Percentiles rank a stretch among this genome's conserved stretches.
Conservation (phyloP, 2,113 vertebrate species). For the Dolichallabes microphthalmus region DNA sequence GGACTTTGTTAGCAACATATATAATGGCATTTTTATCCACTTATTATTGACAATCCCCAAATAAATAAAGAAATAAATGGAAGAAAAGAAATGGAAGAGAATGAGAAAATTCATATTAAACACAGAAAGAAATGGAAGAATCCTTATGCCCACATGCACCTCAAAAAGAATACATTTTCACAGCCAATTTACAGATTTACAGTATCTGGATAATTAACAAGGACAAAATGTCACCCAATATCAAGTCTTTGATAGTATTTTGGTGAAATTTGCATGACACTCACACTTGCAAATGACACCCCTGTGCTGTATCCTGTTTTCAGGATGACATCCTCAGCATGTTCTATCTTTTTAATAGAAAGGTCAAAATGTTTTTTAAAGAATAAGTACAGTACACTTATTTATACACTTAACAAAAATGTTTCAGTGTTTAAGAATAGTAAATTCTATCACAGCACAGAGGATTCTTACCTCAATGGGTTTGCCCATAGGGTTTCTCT, state of each 20-base stretch:
- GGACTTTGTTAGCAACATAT: background rate
- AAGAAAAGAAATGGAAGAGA: background rate
- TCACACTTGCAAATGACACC: constrained; percentile 83
- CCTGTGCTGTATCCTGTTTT: constrained; percentile 78
- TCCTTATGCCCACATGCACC: background rate
- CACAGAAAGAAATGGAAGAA: background rate
- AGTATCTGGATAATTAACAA: background rate
- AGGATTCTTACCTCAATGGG: constrained; percentile 67
- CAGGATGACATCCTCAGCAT: constrained; percentile 66
- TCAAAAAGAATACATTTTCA: background rate
- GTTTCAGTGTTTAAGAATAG: background rate
- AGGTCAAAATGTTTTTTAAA: background rate
- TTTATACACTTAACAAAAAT: background rate
- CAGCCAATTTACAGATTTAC: background rate
- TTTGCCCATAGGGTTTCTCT: constrained; percentile 70
- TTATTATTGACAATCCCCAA: background rate
- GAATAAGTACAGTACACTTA: background rate
- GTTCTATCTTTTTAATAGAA: constrained; percentile 57
- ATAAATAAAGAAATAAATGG: background rate
- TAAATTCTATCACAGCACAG: background rate
- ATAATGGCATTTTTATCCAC: background rate
- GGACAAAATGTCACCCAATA: background rate
- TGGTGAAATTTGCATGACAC: constrained; percentile 40
- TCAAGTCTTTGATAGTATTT: background rate
- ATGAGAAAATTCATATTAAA: background rate